A percentile compares a stretch with the other conserved stretches of the same genome.
These are phyloP conservation scores for Ctenochaetus hawaiiensis DNA, from an alignment of 2,797 vertebrate genomes.

Conservation along the genomic window DNA sequence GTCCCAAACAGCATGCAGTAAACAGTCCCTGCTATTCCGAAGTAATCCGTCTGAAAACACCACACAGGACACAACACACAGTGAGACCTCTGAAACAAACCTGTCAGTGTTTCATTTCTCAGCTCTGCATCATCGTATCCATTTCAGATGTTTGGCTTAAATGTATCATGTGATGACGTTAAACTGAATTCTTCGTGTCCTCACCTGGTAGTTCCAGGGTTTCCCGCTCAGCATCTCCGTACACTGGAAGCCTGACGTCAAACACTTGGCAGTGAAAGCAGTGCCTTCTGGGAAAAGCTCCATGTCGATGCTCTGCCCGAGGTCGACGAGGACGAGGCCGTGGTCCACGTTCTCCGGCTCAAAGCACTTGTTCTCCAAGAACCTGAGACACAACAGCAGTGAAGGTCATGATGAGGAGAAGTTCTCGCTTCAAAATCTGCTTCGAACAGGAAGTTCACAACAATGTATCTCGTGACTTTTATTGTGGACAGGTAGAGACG, in stretches of 20 bases:
- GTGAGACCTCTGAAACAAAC: neutral
- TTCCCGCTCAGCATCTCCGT: constrained; percentile 92
- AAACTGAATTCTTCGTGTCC: neutral
- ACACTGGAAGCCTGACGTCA: constrained; percentile 96
- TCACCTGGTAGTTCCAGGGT: constrained; percentile 96
- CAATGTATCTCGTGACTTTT: no score
- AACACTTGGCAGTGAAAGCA: constrained; percentile 88
- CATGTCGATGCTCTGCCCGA: constrained; percentile 97
- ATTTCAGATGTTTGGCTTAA: neutral
- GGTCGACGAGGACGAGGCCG: constrained; percentile 91
- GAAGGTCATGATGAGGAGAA: no score
- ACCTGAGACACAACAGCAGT: constrained; percentile 78
- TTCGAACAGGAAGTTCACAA: no score
- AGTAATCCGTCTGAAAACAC: constrained; percentile 91
- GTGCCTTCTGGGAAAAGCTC: constrained; percentile 90
- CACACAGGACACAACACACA: neutral
- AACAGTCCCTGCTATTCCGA: constrained; percentile 92
- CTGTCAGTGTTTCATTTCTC: neutral
- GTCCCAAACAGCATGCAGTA: constrained; percentile 94
- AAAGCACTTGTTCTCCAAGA: constrained; percentile 87
- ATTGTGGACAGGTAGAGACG: no score
- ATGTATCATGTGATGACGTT: neutral
- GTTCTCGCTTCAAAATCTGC: no score
- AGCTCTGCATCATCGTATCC: no score
- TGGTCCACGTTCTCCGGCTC: constrained; percentile 85